These are phyloP conservation scores for Redunca redunca DNA, from an alignment of 2,113 vertebrate species.

Conservation along the genomic window DNA sequence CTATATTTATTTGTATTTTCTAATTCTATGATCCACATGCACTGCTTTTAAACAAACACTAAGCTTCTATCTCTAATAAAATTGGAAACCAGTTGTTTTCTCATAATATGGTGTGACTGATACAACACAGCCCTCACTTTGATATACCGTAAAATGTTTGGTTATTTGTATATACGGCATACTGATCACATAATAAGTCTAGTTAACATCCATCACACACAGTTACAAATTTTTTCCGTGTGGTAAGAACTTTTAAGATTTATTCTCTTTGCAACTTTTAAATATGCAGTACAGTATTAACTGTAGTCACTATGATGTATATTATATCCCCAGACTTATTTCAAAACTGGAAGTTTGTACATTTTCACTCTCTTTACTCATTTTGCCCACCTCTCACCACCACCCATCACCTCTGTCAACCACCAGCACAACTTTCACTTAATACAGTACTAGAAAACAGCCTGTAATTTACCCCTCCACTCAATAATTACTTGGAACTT, in stretches of 20 bases:
- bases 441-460: background rate
- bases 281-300: background rate
- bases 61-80: constrained; percentile 24
- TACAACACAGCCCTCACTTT: background rate
- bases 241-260: background rate
- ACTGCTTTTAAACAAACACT: background rate
- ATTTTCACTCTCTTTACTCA: background rate
- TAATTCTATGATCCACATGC: background rate
- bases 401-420: background rate
- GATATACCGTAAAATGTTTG: background rate
- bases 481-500: background rate
- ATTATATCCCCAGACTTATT: background rate
- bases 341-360: background rate
- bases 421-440: background rate
- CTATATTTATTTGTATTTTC: background rate
- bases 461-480: background rate
- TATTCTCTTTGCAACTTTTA: background rate
- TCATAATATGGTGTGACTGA: background rate
- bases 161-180: background rate
- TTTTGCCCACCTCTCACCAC: background rate
- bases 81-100: background rate
- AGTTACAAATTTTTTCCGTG: background rate
- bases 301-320: background rate
- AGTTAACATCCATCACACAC: background rate
- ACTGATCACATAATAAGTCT: background rate